phyloP scores from a whole-genome alignment of 2,113 vertebrate species.

The Macquaria australasica region DNA sequence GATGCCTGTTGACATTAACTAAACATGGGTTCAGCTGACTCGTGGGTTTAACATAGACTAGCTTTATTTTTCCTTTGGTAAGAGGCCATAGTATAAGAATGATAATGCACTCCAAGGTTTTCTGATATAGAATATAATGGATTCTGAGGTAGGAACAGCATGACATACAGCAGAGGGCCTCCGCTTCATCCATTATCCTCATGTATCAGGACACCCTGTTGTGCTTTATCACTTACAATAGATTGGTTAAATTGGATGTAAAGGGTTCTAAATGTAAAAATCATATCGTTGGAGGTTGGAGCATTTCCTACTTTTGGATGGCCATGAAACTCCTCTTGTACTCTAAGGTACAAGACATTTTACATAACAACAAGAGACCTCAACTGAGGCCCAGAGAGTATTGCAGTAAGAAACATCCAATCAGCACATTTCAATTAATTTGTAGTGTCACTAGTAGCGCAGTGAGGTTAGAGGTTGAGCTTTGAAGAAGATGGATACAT shows the following conservation, averaged over 20 bases:
- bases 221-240: slow-evolving; percentile 33
- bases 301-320: slow-evolving; percentile 10
- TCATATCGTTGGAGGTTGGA: slow-evolving; percentile 25
- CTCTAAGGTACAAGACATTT: background rate
- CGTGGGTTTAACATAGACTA: background rate
- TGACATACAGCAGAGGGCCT: background rate
- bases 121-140: slow-evolving; percentile 22
- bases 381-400: background rate
- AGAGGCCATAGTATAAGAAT: slow-evolving; percentile 49
- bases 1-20: background rate
- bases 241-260: slow-evolving; percentile 7
- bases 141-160: slow-evolving; percentile 22
- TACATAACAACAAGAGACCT: background rate
- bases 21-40: background rate
- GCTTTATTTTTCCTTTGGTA: slow-evolving; percentile 8
- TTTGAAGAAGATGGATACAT: background rate
- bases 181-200: slow-evolving; percentile 18
- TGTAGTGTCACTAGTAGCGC: background rate
- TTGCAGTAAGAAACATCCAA: background rate
- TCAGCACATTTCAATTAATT: background rate
- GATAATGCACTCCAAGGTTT: slow-evolving; percentile 33
- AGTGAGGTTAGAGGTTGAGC: background rate
- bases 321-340: background rate
- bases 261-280: slow-evolving; percentile 29
- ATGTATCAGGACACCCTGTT: background rate